Conservation (phyloP, 23 tunicate species). For the Halocynthia roretzi region DNA sequence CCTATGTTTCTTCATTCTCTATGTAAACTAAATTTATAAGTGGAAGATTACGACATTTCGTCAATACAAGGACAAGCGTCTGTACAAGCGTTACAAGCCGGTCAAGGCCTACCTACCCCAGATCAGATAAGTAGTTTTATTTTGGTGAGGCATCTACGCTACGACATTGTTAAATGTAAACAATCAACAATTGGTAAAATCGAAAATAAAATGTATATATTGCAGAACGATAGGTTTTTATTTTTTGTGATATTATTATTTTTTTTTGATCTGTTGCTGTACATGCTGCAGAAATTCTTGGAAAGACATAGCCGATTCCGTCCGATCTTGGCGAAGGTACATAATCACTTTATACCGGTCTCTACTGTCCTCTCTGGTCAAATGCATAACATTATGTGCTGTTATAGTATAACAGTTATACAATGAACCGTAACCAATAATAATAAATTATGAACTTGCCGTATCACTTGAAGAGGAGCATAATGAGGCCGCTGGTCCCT, state of each 20-base stretch:
- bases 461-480: constrained; percentile 73
- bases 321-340: constrained; percentile 60
- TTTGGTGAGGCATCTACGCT: too few relatives aligned
- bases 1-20: too few relatives aligned
- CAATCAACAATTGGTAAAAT: too few relatives aligned
- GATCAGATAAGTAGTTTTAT: too few relatives aligned
- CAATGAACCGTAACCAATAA: not conserved
- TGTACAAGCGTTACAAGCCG: too few relatives aligned
- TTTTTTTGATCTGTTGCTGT: constrained; percentile 48
- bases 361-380: constrained; percentile 74
- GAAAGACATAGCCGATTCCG: constrained; percentile 58
- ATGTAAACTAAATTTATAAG: too few relatives aligned
- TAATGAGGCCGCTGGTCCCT: constrained; percentile 79
- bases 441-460: constrained; percentile 29
- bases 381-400: not conserved
- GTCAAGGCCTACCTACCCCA: too few relatives aligned
- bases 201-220: too few relatives aligned
- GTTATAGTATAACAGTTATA: not conserved
- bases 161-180: too few relatives aligned
- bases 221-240: too few relatives aligned
- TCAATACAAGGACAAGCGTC: too few relatives aligned
- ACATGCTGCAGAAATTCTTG: constrained; percentile 67
- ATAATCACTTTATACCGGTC: constrained; percentile 48
- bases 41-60: too few relatives aligned
- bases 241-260: not conserved